Conservation (phyloP, 2,888 invertebrate species). For the Geophilus truncorum region DNA sequence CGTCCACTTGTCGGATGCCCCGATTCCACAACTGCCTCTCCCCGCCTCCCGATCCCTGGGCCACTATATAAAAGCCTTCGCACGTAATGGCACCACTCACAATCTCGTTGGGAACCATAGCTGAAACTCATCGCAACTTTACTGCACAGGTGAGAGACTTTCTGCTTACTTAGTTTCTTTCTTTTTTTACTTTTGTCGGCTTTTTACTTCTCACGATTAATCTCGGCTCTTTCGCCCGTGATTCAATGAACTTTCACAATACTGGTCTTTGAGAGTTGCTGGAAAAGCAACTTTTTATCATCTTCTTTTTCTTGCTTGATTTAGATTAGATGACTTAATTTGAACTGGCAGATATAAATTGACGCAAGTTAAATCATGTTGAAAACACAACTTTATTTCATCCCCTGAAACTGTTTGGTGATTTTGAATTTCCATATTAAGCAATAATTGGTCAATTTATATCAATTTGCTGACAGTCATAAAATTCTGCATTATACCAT, state of each 20-base stretch:
- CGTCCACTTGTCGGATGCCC: conserved; percentile 31
- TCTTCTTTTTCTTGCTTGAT: no score
- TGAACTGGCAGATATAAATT: no score
- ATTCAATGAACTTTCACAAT: background rate
- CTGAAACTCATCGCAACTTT: background rate
- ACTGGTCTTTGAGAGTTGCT: background rate
- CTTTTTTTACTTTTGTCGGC: no score
- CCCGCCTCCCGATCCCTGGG: conserved; percentile 23
- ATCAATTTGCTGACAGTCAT: no score
- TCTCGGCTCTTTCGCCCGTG: no score
- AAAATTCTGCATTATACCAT: no score
- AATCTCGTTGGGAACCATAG: conserved; percentile 10
- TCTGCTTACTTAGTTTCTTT: background rate
- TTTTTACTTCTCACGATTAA: background rate
- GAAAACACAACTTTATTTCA: no score
- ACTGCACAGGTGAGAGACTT: background rate
- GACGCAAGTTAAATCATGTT: no score
- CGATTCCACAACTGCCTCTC: conserved; percentile 28
- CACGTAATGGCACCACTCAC: conserved; percentile 5
- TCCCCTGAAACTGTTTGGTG: no score
- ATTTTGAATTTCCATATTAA: no score
- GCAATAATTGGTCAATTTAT: no score
- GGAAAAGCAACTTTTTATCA: background rate
- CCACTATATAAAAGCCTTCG: background rate
- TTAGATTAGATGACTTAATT: no score